Percentiles rank a stretch among this genome's conserved stretches.
Conservation (phyloP, 1,140 invertebrate genomes). For the Sesamia nonagrioides region DNA sequence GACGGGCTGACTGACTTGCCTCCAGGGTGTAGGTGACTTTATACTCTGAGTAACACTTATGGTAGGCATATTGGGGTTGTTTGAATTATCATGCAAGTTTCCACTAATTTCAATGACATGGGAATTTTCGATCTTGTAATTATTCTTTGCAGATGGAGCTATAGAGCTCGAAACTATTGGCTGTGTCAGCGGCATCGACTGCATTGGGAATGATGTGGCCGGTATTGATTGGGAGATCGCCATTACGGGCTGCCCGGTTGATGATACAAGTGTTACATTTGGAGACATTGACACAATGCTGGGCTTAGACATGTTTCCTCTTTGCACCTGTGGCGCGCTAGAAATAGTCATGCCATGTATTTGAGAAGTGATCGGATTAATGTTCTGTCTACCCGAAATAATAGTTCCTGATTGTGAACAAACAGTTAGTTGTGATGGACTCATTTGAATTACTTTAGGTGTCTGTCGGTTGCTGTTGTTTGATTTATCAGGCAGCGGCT, state of each 20-base stretch:
- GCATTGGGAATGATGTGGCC: conserved; percentile 76
- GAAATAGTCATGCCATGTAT: conserved; percentile 81
- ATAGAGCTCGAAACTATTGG: conserved; percentile 84
- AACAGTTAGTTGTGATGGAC: conserved; percentile 65
- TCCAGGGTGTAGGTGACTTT: conserved; percentile 84
- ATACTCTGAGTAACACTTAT: conserved; percentile 83
- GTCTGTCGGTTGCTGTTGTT: conserved; percentile 76
- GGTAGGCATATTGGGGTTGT: conserved; percentile 74
- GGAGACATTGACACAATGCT: conserved; percentile 79
- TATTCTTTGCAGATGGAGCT: conserved; percentile 76
- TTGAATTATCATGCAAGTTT: conserved; percentile 79
- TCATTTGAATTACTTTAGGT: conserved; percentile 83
- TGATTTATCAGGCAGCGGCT: conserved; percentile 83
- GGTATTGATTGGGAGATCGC: conserved; percentile 83
- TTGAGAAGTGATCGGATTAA: conserved; percentile 84
- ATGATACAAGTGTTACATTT: conserved; percentile 80
- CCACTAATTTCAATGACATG: conserved; percentile 85
- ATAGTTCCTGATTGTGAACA: conserved; percentile 71
- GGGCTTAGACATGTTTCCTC: conserved; percentile 73
- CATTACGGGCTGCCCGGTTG: conserved; percentile 81
- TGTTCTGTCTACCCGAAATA: conserved; percentile 72
- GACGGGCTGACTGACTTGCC: conserved; percentile 67
- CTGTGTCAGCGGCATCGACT: conserved; percentile 81
- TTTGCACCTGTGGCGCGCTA: conserved; percentile 73
- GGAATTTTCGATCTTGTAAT: conserved; percentile 80